Conservation (phyloP, 30 jellyfish, hydroid and myxozoan species). For the Hydractinia echinata region DNA sequence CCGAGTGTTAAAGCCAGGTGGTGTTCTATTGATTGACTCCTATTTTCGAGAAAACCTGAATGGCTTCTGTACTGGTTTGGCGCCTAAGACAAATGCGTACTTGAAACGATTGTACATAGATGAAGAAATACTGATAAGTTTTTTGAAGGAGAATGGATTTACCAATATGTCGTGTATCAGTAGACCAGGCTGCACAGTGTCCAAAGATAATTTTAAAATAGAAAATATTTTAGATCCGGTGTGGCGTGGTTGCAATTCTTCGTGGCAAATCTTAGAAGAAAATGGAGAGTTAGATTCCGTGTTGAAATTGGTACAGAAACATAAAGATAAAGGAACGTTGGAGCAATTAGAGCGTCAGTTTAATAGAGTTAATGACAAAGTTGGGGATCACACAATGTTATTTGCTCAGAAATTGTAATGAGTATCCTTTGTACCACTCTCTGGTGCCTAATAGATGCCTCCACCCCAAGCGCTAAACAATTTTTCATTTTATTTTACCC, state of each 20-base stretch:
- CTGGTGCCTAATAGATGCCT: too few relatives aligned
- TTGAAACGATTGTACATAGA: background rate
- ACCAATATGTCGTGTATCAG: background rate
- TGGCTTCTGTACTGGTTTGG: slow-evolving; percentile 4
- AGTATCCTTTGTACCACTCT: too few relatives aligned
- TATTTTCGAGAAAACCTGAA: background rate
- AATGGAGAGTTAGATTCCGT: slow-evolving; percentile 7
- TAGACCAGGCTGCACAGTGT: slow-evolving; percentile 25
- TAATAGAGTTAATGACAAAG: too few relatives aligned
- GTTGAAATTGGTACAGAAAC: slow-evolving; percentile 8
- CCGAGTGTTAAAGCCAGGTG: slow-evolving; percentile 80
- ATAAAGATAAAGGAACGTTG: background rate
- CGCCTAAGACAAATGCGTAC: slow-evolving; percentile 8
- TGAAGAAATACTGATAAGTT: background rate
- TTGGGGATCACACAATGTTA: too few relatives aligned
- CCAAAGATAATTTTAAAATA: slow-evolving; percentile 4
- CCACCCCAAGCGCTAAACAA: too few relatives aligned
- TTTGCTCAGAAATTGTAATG: too few relatives aligned
- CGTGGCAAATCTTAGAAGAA: slow-evolving; percentile 11
- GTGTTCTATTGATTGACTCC: slow-evolving; percentile 55
- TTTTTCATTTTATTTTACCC: too few relatives aligned
- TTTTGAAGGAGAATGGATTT: slow-evolving; percentile 15
- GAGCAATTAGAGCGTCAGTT: background rate
- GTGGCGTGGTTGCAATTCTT: slow-evolving; percentile 25
- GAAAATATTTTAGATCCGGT: background rate